Percentiles rank a stretch among this genome's conserved stretches.
These are phyloP conservation scores for Scomber japonicus DNA, from an alignment of 2,113 vertebrate species.

Conservation along the genomic window DNA sequence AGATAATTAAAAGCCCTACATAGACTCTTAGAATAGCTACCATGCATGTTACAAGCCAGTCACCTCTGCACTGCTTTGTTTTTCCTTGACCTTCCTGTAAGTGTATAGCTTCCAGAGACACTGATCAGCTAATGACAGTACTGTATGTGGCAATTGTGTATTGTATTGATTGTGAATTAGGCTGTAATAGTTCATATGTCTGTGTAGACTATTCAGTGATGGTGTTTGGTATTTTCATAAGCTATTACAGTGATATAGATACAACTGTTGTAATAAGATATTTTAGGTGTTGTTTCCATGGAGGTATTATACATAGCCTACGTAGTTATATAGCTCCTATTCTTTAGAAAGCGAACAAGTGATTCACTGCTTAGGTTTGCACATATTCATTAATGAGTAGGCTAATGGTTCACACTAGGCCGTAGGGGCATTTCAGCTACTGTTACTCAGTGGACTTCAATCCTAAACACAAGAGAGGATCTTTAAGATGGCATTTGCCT, in stretches of 20 bases:
- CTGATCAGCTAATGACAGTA: not conserved
- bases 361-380: not conserved
- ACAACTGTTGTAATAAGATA: not conserved
- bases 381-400: not conserved
- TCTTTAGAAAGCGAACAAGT: not conserved
- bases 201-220: not conserved
- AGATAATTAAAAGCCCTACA: slow-evolving; percentile 57
- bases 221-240: not conserved
- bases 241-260: not conserved
- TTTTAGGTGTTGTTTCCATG: not conserved
- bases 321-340: not conserved
- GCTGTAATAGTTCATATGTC: not conserved
- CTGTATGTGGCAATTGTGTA: not conserved
- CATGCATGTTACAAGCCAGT: slow-evolving; percentile 25
- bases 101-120: not conserved
- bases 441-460: not conserved
- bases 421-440: not conserved
- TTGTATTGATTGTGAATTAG: not conserved
- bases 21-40: slow-evolving; percentile 55
- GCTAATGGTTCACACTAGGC: slow-evolving; percentile 35
- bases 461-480: not conserved
- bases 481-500: not conserved
- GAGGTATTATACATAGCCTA: not conserved
- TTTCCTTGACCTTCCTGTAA: not conserved
- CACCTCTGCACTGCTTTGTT: slow-evolving; percentile 13